Percentiles rank a stretch among this genome's conserved stretches.
phyloP scores from a whole-genome alignment of 2,888 invertebrate species.

The Lochmaea capreae region DNA sequence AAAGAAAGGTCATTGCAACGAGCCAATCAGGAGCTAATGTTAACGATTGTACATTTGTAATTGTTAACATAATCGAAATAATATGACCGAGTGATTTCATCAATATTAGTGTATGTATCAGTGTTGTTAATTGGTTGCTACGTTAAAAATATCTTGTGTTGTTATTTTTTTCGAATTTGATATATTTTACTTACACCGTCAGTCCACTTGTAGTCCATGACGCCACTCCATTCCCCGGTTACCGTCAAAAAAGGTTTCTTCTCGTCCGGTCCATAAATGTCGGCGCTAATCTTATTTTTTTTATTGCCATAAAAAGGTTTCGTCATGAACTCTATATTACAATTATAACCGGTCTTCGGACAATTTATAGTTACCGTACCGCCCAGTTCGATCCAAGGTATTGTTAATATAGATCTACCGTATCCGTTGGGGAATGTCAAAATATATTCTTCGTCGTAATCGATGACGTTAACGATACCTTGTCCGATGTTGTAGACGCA shows the following conservation, averaged over 20 bases:
- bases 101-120: no score
- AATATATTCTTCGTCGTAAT: conserved; percentile 93
- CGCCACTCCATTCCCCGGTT: conserved; percentile 97
- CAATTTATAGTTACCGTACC: conserved; percentile 92
- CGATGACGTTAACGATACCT: conserved; percentile 90
- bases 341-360: conserved; percentile 89
- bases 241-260: conserved; percentile 91
- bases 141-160: no score
- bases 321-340: conserved; percentile 94
- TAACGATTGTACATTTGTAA: no score
- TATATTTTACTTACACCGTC: conserved; percentile 69
- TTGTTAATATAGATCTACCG: conserved; percentile 96
- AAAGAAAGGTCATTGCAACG: no score
- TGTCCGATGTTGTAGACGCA: conserved; percentile 98
- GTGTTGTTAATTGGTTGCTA: no score
- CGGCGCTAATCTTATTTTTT: conserved; percentile 88
- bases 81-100: no score
- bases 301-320: conserved; percentile 99
- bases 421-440: conserved; percentile 99
- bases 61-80: no score
- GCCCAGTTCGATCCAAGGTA: conserved; percentile 99
- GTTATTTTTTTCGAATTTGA: no score
- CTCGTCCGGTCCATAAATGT: conserved; percentile 82
- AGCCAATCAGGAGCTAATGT: no score
- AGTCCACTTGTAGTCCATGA: conserved; percentile 92